Evolutionary conservation across 2,888 invertebrate species (phyloP).

Genomic region (Tinea semifulvella): DNA sequence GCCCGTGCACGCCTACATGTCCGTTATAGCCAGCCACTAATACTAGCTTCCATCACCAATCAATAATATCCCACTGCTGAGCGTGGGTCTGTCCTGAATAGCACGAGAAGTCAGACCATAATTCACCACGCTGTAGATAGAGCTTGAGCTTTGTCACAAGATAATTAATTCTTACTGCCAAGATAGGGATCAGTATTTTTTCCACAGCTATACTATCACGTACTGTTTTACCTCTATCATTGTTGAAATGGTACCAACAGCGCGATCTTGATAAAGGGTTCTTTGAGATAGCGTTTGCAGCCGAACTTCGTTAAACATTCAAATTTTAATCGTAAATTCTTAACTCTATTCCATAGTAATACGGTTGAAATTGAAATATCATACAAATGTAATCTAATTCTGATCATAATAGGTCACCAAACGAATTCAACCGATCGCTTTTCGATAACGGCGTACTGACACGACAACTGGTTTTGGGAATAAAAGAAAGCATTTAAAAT

Average conservation of each 20-base stretch:
- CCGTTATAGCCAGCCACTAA: too few relatives aligned
- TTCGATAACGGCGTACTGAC: constrained; percentile 40
- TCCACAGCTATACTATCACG: not conserved
- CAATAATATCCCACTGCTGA: too few relatives aligned
- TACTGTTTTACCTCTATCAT: not conserved
- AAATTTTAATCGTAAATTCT: not conserved
- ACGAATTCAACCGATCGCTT: constrained; percentile 30
- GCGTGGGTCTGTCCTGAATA: too few relatives aligned
- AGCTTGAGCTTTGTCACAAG: too few relatives aligned
- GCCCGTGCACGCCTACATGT: too few relatives aligned
- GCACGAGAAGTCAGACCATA: too few relatives aligned
- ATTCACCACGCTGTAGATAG: too few relatives aligned
- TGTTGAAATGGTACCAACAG: constrained; percentile 29
- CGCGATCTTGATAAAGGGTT: constrained; percentile 63
- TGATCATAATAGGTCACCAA: not conserved
- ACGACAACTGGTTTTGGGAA: constrained; percentile 10
- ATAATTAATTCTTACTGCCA: not conserved
- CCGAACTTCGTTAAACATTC: not conserved
- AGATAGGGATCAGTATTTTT: constrained; percentile 4
- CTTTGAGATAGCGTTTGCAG: constrained; percentile 18
- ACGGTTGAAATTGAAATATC: not conserved
- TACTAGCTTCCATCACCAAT: too few relatives aligned
- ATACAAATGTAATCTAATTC: too few relatives aligned
- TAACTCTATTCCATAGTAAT: not conserved
- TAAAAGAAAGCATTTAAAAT: constrained; percentile 5